These are phyloP conservation scores for Drosophila formosana DNA, from an alignment of 2,888 invertebrate species.

Conservation along the genomic window DNA sequence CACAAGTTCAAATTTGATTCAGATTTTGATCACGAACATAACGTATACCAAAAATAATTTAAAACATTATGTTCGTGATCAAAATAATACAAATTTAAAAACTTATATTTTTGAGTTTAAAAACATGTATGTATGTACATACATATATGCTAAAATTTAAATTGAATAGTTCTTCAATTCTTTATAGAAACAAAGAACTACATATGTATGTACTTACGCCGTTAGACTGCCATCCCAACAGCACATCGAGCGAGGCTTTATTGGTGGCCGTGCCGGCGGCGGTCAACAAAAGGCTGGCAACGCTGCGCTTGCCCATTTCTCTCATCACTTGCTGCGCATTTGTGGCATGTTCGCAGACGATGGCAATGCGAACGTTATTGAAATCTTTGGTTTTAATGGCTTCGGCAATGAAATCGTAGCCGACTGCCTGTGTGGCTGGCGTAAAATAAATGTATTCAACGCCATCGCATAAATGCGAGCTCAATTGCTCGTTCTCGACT, in stretches of 20 bases:
- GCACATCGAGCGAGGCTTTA: background rate
- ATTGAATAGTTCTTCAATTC: too few species aligned
- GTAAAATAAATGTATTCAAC: constrained; percentile 30
- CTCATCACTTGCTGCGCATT: constrained; percentile 22
- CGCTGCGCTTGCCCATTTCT: constrained; percentile 36
- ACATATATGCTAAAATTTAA: too few species aligned
- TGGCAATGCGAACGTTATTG: constrained; percentile 22
- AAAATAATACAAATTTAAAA: too few species aligned
- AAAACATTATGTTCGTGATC: too few species aligned
- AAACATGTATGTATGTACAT: too few species aligned
- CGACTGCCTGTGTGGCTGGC: background rate
- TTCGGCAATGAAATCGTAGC: constrained; percentile 12
- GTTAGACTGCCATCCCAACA: background rate
- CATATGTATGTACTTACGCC: constrained; percentile 41
- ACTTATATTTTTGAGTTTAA: too few species aligned
- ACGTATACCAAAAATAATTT: too few species aligned
- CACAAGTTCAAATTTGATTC: too few species aligned
- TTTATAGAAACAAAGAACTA: background rate
- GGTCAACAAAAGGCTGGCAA: constrained; percentile 30
- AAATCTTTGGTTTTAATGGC: constrained; percentile 31
- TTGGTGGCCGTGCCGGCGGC: background rate
- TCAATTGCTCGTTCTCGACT: background rate
- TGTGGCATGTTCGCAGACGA: constrained; percentile 25
- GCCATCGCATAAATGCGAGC: constrained; percentile 6
- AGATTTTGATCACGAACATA: too few species aligned